Percentiles rank a stretch among this genome's conserved stretches.
phyloP scores from a whole-genome alignment of 2,888 invertebrate species.

The Torymus aiolomorphi region DNA sequence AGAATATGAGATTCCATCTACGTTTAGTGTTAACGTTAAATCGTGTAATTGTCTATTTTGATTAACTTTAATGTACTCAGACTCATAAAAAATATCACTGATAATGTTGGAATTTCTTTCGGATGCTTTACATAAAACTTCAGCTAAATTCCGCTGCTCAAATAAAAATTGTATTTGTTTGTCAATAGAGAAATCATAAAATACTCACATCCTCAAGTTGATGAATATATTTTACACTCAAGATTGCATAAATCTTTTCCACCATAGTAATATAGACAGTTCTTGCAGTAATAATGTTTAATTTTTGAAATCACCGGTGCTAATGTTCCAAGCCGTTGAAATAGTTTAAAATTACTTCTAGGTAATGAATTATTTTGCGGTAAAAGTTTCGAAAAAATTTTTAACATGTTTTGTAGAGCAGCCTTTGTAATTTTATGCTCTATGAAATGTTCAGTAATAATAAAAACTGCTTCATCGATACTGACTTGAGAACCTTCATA shows the following conservation, averaged over 20 bases:
- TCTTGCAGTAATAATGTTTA: neutral
- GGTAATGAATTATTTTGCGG: neutral
- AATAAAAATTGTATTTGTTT: neutral
- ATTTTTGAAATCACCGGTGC: neutral
- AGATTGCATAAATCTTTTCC: neutral
- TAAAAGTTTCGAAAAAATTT: neutral
- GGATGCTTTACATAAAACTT: neutral
- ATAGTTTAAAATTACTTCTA: neutral
- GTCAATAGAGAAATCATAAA: neutral
- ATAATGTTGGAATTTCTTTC: neutral
- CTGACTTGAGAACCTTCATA: neutral
- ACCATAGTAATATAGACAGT: neutral
- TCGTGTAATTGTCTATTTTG: neutral
- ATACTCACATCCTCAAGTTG: neutral
- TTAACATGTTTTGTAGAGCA: neutral
- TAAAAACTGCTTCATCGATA: neutral
- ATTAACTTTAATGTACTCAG: neutral
- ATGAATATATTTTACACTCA: neutral
- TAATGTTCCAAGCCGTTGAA: neutral
- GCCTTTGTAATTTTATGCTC: neutral
- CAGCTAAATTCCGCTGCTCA: neutral
- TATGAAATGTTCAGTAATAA: neutral
- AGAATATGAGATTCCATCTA: no score
- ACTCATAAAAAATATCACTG: neutral
- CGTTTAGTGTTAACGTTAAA: neutral